These are phyloP conservation scores for Deroptyus accipitrinus DNA, from an alignment of 2,113 vertebrate species.

Conservation along the genomic window DNA sequence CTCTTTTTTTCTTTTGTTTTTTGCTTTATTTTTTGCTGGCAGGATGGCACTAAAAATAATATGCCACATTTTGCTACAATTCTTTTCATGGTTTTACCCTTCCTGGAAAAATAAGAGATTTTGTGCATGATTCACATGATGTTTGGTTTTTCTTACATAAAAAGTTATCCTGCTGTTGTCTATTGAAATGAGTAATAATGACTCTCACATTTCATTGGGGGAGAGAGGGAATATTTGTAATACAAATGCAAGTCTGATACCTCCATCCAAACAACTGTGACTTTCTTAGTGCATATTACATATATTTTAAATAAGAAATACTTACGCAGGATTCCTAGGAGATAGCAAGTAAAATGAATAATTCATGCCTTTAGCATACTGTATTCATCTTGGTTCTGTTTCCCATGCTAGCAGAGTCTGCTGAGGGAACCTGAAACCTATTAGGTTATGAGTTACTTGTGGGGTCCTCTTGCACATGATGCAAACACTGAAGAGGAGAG, in stretches of 20 bases:
- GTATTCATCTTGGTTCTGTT: not conserved
- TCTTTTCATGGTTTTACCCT: not conserved
- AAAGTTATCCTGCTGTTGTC: not conserved
- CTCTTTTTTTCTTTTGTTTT: not conserved
- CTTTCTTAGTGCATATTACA: not conserved
- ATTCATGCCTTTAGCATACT: not conserved
- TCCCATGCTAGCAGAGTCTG: not conserved
- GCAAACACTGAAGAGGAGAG: not conserved
- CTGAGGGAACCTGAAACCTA: not conserved
- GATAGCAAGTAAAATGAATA: not conserved
- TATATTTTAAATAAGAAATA: not conserved
- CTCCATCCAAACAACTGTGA: not conserved
- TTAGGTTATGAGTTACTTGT: not conserved
- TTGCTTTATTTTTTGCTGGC: not conserved
- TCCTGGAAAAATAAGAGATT: not conserved
- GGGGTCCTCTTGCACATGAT: not conserved
- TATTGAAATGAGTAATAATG: slow-evolving; percentile 18
- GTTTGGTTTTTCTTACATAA: not conserved
- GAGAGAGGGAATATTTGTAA: not conserved
- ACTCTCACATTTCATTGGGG: not conserved
- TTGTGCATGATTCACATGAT: not conserved
- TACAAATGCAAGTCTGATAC: not conserved
- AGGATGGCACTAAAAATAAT: not conserved
- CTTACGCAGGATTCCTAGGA: not conserved
- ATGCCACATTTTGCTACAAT: not conserved